Percentiles rank a stretch among this genome's conserved stretches.
Conservation (phyloP, 2,113 vertebrate species). For the Struthidea cinerea region DNA sequence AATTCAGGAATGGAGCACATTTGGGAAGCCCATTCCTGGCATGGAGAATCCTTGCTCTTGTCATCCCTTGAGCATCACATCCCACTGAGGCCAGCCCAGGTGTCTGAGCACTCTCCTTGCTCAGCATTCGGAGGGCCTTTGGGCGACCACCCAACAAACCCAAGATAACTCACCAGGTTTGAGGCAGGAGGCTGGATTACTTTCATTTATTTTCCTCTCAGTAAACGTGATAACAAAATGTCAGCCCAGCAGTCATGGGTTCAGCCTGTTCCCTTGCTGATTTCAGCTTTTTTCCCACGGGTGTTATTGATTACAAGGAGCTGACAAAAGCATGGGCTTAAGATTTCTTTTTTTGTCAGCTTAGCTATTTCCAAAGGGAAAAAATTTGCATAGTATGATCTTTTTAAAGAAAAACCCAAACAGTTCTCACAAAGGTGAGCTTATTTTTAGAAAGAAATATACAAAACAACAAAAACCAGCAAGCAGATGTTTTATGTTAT, state of each 20-base stretch:
- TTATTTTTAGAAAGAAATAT: background rate
- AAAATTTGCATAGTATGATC: background rate
- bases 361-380: background rate
- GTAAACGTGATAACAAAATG: background rate
- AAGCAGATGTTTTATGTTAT: background rate
- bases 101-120: background rate
- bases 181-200: background rate
- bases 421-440: background rate
- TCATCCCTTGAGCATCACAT: background rate
- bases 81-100: background rate
- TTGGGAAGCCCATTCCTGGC: background rate
- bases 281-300: background rate
- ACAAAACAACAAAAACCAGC: background rate
- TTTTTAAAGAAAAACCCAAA: background rate
- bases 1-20: background rate
- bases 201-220: background rate
- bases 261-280: background rate
- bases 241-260: background rate
- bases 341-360: background rate
- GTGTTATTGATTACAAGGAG: background rate
- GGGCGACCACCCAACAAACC: background rate
- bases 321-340: background rate
- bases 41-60: background rate
- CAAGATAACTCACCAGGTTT: background rate
- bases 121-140: fast-evolving